These are phyloP conservation scores for Philopotamus ludificatus DNA, from an alignment of 1,140 invertebrate genomes.

Conservation along the genomic window DNA sequence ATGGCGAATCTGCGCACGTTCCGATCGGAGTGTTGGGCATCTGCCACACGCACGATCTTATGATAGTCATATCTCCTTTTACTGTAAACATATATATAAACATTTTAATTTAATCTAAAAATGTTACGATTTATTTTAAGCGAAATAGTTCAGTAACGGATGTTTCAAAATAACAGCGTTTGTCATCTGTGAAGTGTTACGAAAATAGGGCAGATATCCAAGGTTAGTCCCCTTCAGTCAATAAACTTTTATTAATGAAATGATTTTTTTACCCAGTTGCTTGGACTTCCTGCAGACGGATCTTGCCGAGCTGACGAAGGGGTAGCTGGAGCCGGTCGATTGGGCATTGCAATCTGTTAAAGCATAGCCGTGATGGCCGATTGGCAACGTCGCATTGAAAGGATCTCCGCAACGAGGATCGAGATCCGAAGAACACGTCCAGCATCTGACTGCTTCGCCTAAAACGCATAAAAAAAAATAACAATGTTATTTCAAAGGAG, in stretches of 20 bases:
- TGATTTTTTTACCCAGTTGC: conserved; percentile 52
- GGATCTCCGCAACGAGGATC: conserved; percentile 70
- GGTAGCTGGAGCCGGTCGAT: conserved; percentile 47
- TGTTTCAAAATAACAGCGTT: no score
- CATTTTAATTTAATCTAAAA: not conserved
- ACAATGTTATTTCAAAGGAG: no score
- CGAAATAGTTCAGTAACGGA: no score
- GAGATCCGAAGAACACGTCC: conserved; percentile 69
- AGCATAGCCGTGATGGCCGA: conserved; percentile 50
- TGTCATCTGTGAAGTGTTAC: no score
- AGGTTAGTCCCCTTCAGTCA: no score
- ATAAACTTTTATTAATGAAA: not conserved
- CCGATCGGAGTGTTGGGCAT: conserved; percentile 34
- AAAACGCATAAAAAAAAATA: conserved; percentile 44
- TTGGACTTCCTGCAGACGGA: conserved; percentile 55
- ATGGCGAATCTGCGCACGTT: conserved; percentile 18
- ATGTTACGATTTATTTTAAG: no score
- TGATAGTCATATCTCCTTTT: conserved; percentile 36
- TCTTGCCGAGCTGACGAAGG: conserved; percentile 50
- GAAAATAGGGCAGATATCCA: no score
- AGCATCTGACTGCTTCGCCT: conserved; percentile 67
- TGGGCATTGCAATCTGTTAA: conserved; percentile 59
- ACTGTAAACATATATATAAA: conserved; percentile 22
- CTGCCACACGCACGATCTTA: conserved; percentile 38
- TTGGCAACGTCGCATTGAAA: conserved; percentile 61